Base-by-base conservation (phyloP, 2,797 vertebrate genomes). In the Scolopax bukidnonensis region DNA sequence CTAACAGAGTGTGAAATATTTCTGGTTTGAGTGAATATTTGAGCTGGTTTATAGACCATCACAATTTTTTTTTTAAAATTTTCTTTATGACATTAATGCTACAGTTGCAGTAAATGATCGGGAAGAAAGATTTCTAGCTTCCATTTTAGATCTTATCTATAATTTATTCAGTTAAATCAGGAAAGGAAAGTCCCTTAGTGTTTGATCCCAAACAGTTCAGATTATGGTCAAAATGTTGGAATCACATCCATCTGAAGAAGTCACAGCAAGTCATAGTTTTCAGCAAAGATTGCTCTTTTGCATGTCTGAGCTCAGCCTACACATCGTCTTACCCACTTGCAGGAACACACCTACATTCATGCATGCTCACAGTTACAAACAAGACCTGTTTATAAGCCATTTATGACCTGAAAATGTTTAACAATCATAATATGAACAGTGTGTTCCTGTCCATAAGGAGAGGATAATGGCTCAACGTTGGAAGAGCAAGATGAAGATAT, bases 201-300 rank as follows among this genome's bases (percentile, higher is more conserved):
- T 45, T 63, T 14, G 9, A 23, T 73, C 30, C 12, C 30, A 60
- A 24, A 41, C 24, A 20, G 14, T 23, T 6, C 30, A 79, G 18
- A 64, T 73, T 65, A n/a, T 56, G 25, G 13, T 82, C 8, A 50
- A 53, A 84, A 32, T 56, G 3, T 23, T 87, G 45, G 70, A 70
- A 75, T 78, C 16, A 5, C 11, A 36, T 84, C 23, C 47, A 67
- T 7, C 23, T 83, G 64, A 73, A 76, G 14, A 53, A 65, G 19
- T 80, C 20, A 25, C 13, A 63, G 1, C 1, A 33, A n/a, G 20
- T 38, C 7, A 59, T 15, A 43, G 25, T 78, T 64, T 73, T 14
- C 28, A 63, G 12, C 19, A 65, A 63, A 69, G 20, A 82, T 18
- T 0, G 0, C 1, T 2, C 6, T 85, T 67, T 47, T 59, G 2